Evolutionary conservation across 35 echinoderm and acorn worm species (phyloP).

Genomic region (Patiria miniata): DNA sequence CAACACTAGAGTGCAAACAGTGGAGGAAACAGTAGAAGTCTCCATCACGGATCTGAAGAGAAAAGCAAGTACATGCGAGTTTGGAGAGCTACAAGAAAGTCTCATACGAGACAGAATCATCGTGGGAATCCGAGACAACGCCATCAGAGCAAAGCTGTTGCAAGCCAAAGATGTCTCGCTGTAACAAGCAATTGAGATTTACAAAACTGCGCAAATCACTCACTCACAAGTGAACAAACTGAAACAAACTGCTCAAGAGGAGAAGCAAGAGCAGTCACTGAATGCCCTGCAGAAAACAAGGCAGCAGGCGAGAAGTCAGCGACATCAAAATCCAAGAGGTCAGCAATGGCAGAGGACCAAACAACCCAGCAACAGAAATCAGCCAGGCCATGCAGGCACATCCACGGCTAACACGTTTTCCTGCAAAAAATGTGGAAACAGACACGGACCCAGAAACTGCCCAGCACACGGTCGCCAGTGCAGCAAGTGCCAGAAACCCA

Average conservation of each 20-base stretch:
- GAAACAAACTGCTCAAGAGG: not conserved
- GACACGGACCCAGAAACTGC: too few species aligned
- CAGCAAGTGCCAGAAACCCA: too few species aligned
- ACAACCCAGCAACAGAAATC: too few species aligned
- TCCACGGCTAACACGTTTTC: too few species aligned
- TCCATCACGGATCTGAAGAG: constrained; percentile 17
- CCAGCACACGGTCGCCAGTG: too few species aligned
- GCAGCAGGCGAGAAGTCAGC: not conserved
- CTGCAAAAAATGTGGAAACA: too few species aligned
- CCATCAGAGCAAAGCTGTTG: not conserved
- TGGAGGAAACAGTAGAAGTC: constrained; percentile 6
- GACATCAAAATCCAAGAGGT: not conserved
- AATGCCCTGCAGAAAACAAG: too few species aligned
- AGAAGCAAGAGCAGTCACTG: too few species aligned
- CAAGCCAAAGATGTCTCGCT: not conserved
- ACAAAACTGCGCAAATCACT: not conserved
- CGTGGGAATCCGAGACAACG: not conserved
- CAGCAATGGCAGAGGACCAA: too few species aligned
- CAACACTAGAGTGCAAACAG: constrained; percentile 3
- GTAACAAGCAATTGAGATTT: constrained; percentile 41
- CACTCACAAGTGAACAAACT: not conserved
- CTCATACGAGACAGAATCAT: constrained; percentile 47
- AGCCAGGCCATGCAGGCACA: too few species aligned
- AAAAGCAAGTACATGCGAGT: constrained; percentile 46
- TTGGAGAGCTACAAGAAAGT: constrained; percentile 19